phyloP scores from a whole-genome alignment of 1,140 invertebrate species.

The Tetramorium parvispinum region DNA sequence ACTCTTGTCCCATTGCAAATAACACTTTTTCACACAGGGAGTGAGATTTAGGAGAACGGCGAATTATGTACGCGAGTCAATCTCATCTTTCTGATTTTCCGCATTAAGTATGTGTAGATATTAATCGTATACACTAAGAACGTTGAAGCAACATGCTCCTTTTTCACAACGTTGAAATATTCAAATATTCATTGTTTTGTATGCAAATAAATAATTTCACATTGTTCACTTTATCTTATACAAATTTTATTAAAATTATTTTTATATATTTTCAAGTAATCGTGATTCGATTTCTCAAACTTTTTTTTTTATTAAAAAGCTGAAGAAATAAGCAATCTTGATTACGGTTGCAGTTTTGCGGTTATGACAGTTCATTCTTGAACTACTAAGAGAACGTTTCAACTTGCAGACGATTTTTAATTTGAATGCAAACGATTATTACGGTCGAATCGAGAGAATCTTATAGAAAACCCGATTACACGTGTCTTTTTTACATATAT shows the following conservation, averaged over 20 bases:
- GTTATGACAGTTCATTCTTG: background rate
- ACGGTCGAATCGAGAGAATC: background rate
- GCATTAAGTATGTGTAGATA: background rate
- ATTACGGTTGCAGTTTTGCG: background rate
- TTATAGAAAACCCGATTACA: background rate
- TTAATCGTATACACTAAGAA: background rate
- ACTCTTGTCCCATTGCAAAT: constrained; percentile 40
- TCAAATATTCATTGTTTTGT: background rate
- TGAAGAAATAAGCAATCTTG: background rate
- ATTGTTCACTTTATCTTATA: too few relatives aligned
- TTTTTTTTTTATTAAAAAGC: background rate
- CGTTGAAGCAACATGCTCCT: too few relatives aligned
- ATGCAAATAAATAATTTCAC: background rate
- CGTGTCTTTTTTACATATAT: background rate
- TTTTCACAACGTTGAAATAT: background rate
- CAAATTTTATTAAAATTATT: background rate
- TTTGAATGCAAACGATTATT: background rate
- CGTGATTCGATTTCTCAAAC: background rate
- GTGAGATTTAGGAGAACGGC: constrained; percentile 7
- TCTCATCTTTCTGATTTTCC: background rate
- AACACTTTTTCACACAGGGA: background rate
- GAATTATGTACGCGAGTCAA: background rate
- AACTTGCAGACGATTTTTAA: background rate
- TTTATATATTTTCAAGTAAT: background rate
- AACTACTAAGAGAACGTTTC: background rate